Conservation (phyloP, 2,113 vertebrate genomes). For the Phylloscopus whistleri region DNA sequence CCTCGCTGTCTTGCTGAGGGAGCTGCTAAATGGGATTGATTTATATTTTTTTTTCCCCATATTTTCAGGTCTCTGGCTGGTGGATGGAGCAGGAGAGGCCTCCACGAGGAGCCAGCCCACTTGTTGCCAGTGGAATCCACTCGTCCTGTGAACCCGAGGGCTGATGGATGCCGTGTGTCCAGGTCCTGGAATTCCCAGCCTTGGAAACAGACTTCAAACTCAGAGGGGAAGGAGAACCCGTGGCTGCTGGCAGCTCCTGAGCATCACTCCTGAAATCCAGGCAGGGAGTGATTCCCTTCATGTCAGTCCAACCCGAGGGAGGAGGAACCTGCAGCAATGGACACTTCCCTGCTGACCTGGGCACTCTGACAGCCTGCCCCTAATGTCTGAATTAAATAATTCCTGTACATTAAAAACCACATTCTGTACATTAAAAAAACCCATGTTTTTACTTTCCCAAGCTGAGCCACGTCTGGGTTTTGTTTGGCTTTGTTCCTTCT, state of each 20-base stretch:
- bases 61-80: neutral
- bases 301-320: neutral
- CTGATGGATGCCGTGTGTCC: neutral
- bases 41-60: neutral
- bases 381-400: fast-evolving
- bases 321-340: neutral
- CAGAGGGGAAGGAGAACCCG: neutral
- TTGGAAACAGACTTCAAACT: neutral
- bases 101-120: neutral
- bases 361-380: neutral
- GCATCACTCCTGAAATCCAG: neutral
- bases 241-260: neutral
- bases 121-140: neutral
- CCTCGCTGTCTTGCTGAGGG: fast-evolving
- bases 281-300: neutral
- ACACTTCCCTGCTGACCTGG: neutral
- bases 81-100: neutral
- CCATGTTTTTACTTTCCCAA: neutral
- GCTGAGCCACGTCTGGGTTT: neutral
- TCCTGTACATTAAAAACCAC: neutral
- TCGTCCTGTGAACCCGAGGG: neutral
- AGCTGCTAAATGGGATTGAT: neutral
- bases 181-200: neutral
- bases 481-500: neutral
- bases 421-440: neutral